Evolutionary conservation across 2,888 invertebrate genomes (phyloP), one percentile per base, ranked within the genome.

Genomic region (Ochropleura leucogaster): DNA sequence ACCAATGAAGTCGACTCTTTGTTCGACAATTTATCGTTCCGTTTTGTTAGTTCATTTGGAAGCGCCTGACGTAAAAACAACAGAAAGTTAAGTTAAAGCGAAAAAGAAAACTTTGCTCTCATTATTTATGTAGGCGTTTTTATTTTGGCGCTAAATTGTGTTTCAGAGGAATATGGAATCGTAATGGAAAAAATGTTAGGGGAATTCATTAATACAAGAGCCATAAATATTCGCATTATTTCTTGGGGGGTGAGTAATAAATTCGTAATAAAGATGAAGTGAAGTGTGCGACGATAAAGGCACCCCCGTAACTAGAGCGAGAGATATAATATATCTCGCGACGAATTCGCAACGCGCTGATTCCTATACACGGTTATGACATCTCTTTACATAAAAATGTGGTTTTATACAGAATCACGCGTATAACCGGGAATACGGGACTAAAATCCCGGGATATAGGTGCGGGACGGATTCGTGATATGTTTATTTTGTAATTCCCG

Each of bases 201-300:
- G 85, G 88, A 90, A 92, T 91, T 92, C 91, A 93, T 93, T 94
- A 94, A 93, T 94, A 93, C 91, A 87, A 89, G 84, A 84, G 91
- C 90, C 87, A 93, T 95, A 94, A 93, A 93, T 91, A 91, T 89
- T 87, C 90, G 74, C 91, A 91, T 93, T 94, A 93, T 90, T 92
- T 89, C 87, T 85, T 89, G 80, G 88, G 88, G 85, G 90, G 87
- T 84, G 84, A 72, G 93, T 90, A 93, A 93, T 95, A 94, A 94
- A 94, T 93, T 91, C 87, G 90, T 90, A 92, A 94, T 94, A 94
- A 94, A 94, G 90, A 92, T 84, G 83, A 87, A 84, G 88, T 89
- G 89, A 90, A 88, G 73, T 86, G 87, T 86, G 88, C 85, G 89
- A 88, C 87, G 90, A 91, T 93, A 92, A 92, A 88, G 88, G 88